phyloP scores from a whole-genome alignment of 1,140 invertebrate species.

The Aphelenchoides besseyi region DNA sequence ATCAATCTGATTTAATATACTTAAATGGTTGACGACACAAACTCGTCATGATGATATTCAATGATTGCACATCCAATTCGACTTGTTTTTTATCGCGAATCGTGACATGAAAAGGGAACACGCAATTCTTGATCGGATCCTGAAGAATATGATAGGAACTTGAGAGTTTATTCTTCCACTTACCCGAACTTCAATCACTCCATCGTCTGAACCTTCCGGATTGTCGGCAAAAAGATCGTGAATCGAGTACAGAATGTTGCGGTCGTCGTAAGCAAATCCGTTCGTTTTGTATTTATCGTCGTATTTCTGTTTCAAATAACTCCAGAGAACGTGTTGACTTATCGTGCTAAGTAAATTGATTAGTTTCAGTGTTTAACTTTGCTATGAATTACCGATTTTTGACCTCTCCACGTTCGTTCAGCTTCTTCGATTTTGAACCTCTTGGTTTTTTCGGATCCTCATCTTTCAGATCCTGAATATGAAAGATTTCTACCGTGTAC shows the following conservation, averaged over 20 bases:
- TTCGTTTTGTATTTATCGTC: neutral
- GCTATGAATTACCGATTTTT: neutral
- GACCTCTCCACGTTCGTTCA: neutral
- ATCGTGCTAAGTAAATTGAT: neutral
- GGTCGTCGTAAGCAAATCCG: neutral
- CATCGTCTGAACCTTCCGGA: neutral
- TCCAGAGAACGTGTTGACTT: constrained; percentile 9
- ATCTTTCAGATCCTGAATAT: neutral
- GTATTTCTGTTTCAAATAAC: neutral
- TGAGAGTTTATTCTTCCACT: neutral
- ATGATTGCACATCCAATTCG: neutral
- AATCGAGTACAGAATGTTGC: neutral
- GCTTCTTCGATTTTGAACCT: neutral
- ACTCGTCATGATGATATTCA: neutral
- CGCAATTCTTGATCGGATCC: neutral
- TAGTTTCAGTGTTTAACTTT: neutral
- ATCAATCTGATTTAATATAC: neutral
- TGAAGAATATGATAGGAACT: neutral
- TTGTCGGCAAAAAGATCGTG: neutral
- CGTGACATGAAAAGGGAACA: neutral
- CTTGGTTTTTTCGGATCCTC: neutral
- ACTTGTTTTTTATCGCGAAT: neutral
- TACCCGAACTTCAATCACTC: neutral
- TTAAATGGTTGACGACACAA: neutral
- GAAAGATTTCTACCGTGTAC: constrained; percentile 15